Percentiles rank a stretch among this genome's conserved stretches.
Evolutionary conservation across 1,140 invertebrate species (phyloP).

Genomic region (Trypoxylus dichotomus): DNA sequence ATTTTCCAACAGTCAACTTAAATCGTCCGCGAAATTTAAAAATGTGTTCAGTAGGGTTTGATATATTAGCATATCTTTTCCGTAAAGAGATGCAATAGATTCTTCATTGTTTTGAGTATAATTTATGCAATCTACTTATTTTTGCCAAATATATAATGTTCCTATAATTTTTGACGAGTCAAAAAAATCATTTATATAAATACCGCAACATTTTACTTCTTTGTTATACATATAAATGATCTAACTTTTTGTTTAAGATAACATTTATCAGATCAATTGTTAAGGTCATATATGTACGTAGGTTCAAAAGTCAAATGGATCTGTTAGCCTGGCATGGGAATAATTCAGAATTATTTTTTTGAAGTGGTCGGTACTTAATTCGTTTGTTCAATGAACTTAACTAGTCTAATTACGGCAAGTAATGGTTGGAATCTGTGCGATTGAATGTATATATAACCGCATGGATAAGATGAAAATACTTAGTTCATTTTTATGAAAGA

Average conservation of each 20-base stretch:
- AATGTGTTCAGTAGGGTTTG: no score
- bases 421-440: neutral
- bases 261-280: constrained; percentile 23
- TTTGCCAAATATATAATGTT: no score
- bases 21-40: no score
- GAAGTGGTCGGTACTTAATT: neutral
- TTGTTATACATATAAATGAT: neutral
- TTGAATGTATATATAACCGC: neutral
- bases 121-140: no score
- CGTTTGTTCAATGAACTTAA: constrained; percentile 17
- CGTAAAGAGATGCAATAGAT: no score
- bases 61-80: no score
- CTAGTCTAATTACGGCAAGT: neutral
- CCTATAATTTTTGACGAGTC: no score
- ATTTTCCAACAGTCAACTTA: no score
- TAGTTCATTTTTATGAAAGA: no score
- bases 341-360: constrained; percentile 8
- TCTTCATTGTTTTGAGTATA: no score
- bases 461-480: no score
- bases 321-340: constrained; percentile 7
- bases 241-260: constrained; percentile 21
- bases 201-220: neutral
- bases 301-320: constrained; percentile 17
- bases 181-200: neutral
- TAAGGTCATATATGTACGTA: constrained; percentile 9